Evolutionary conservation across 1,140 invertebrate genomes (phyloP), one percentile per base, ranked within the genome.

Genomic region (Papilio xuthus): DNA sequence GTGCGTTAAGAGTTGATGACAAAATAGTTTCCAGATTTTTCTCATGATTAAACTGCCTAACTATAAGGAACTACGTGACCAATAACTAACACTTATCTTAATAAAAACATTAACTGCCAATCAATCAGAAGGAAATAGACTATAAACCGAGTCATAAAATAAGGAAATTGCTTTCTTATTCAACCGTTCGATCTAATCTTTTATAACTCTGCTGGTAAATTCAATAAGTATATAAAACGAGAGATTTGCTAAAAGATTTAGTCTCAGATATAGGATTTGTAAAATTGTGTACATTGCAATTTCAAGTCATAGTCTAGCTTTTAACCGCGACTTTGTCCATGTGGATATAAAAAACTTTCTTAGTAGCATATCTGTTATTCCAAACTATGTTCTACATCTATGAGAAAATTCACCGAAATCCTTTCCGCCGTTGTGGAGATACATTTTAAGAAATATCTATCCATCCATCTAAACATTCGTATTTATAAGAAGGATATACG

Each of bases 51-150:
- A 53, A 53, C 18, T 4, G 44, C 44, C 44, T 47, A 13, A 1
- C 20, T 20, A 60, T 60, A 60, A 56, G n/a, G 53, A 63, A 28
- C 10, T 13, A 28, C n/a, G 7, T 23, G 60, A 63, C 28, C 23
- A 2, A 63, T 63, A 63, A 1, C 53, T 28, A 28, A 63, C 60
- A 63, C 60, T 63, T 63, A 63, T 63, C 23, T 26, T 23, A 28
- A 63, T 63, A 63, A 63, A 63, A 63, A 63, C 60, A 63, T 63
- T 63, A 63, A 63, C 60, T 63, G 26, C 23, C 60, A 63, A 63
- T 63, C 60, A 63, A 63, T 63, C 60, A 63, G 60, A 63, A 63
- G 60, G 60, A 63, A 63, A 60, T 60, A 60, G 60, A 67, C 26
- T 26, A 67, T 67, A 67, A 67, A 67, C 60, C 26, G 4, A 67